Percentiles rank a stretch among this genome's conserved stretches.
Evolutionary conservation across 1,140 invertebrate genomes (phyloP).

Genomic region (honey bee (Apis mellifera)): DNA sequence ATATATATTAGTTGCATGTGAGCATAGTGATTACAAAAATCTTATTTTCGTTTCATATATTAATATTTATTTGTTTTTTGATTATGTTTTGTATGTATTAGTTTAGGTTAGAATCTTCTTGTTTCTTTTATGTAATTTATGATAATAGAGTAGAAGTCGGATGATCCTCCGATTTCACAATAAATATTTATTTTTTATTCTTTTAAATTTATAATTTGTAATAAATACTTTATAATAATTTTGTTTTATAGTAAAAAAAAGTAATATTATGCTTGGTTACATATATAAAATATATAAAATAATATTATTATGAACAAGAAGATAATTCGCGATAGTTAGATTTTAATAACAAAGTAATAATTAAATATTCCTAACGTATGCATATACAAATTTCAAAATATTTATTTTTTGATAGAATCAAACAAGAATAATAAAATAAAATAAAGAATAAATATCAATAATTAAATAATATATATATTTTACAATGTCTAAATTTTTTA

Average conservation of each 20-base stretch:
- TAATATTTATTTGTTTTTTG: background rate
- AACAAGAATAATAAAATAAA: background rate
- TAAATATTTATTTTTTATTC: background rate
- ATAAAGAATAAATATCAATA: background rate
- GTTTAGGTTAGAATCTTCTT: background rate
- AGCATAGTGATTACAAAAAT: slow-evolving; percentile 1
- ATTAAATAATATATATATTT: background rate
- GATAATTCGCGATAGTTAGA: background rate
- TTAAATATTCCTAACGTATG: background rate
- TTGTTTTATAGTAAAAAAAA: background rate
- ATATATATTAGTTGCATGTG: background rate
- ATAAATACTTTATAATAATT: background rate
- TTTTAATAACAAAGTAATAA: background rate
- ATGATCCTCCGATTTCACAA: background rate
- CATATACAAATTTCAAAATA: background rate
- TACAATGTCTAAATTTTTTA: background rate
- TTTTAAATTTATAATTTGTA: background rate
- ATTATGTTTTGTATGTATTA: background rate
- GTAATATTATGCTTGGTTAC: background rate
- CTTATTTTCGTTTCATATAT: background rate
- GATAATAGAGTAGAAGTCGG: background rate
- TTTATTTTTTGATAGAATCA: background rate
- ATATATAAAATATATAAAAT: slow-evolving; percentile 5
- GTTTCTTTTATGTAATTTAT: background rate
- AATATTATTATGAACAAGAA: background rate